Conservation (phyloP, 1,140 invertebrate species). For the Wasmannia auropunctata region DNA sequence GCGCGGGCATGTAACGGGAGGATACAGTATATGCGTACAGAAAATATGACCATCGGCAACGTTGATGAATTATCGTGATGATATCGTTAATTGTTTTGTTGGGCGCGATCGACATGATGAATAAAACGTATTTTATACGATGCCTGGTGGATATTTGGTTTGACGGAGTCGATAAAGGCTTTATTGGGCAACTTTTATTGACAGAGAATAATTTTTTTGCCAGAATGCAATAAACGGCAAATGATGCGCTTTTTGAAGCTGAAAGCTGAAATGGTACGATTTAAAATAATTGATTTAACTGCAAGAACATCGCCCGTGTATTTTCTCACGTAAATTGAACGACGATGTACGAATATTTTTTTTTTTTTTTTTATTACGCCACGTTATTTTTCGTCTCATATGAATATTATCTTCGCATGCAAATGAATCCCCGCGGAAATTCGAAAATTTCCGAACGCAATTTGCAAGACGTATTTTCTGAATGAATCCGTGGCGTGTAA, state of each 20-base stretch:
- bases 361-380: background rate
- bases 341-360: background rate
- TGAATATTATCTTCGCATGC: background rate
- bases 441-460: background rate
- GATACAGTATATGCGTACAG: background rate
- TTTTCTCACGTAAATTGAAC: background rate
- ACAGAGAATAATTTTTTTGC: slow-evolving; percentile 17
- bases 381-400: background rate
- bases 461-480: background rate
- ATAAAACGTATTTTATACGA: slow-evolving; percentile 21
- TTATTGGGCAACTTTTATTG: slow-evolving; percentile 35
- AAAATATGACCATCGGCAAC: background rate
- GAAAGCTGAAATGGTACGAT: background rate
- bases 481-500: background rate
- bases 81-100: slow-evolving; percentile 46
- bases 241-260: background rate
- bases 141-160: background rate
- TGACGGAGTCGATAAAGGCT: background rate
- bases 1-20: background rate
- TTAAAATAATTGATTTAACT: slow-evolving; percentile 8
- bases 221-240: background rate
- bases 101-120: background rate
- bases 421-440: background rate
- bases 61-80: slow-evolving; percentile 24
- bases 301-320: background rate